Evolutionary conservation across 23 tunicate genomes (phyloP), one percentile per base, ranked within the genome.

Genomic region (Clavelina lepadiformis): DNA sequence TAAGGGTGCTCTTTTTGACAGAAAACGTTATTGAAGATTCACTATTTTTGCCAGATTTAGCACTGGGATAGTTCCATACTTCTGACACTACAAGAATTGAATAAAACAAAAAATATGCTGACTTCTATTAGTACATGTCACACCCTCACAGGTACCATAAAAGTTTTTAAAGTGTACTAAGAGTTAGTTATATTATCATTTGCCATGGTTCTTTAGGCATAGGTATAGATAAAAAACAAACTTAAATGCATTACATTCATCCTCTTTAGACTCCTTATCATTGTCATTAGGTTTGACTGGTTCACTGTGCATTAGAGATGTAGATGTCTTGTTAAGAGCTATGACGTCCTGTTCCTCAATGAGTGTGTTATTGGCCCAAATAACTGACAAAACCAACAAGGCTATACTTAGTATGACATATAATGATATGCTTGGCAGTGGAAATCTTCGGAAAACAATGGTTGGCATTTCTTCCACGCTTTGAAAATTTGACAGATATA

Each of bases 331-430:
- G n/a, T n/a, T n/a, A n/a, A n/a, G n/a, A n/a, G n/a, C n/a, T n/a
- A n/a, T n/a, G n/a, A n/a, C n/a, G n/a, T 46, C 72, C 30, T 66
- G 68, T 47, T 82, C 81, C 51, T 82, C 81, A 7, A 65, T 31
- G 22, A 72, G 34, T 33, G 80, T 57, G 19, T 77, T 86, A 24
- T 65, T 63, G n/a, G 95, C 95, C 85, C 85, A 77, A 38, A 86
- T 34, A 24, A 86, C 54, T 0, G 80, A 65, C 1, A 77, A 51
- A 0, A 41, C 41, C 11, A 86, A 41, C 4, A 78, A 35, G 7
- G 46, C 37, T 7, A 80, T 50, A 46, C 95, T 86, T 33, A 58
- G 56, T 35, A 77, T 29, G 3, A 75, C 51, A 46, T 66, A 66
- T 7, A 66, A 46, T 23, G 56, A 46, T 31, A 72, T 72, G 50